Evolutionary conservation across 2,797 vertebrate genomes (phyloP).

Genomic region (Lagodon rhomboides): DNA sequence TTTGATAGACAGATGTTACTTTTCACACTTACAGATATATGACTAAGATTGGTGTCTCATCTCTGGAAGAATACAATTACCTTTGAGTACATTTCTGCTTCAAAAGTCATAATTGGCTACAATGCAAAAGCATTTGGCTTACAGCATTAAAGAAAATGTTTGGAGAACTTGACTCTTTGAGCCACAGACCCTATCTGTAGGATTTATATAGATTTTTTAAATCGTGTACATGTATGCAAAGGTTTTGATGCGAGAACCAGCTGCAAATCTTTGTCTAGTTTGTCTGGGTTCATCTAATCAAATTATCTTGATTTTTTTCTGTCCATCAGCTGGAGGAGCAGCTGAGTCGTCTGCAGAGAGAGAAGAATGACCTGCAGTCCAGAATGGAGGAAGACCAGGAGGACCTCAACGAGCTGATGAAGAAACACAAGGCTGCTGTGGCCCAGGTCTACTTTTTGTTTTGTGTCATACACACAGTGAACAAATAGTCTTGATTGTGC

Average conservation of each 20-base stretch:
- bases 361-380: constrained; percentile 96
- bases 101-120: not conserved
- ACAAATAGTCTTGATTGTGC: not conserved
- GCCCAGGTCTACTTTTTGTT: constrained; percentile 87
- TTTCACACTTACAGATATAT: not conserved
- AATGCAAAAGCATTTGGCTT: not conserved
- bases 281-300: not conserved
- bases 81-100: not conserved
- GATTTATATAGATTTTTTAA: not conserved
- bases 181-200: not conserved
- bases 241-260: not conserved
- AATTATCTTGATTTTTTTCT: not conserved
- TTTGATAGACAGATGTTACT: not conserved
- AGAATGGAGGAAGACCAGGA: constrained; percentile 98
- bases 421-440: constrained; percentile 96
- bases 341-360: constrained; percentile 94
- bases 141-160: not conserved
- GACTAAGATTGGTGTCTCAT: not conserved
- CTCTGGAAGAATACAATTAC: not conserved
- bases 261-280: not conserved
- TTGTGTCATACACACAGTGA: not conserved
- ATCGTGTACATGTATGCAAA: not conserved
- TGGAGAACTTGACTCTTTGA: not conserved
- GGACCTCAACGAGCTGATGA: constrained; percentile 98
- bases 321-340: constrained; percentile 94